Base-by-base conservation (phyloP, 2,113 vertebrate species). In the Eolophus roseicapilla region DNA sequence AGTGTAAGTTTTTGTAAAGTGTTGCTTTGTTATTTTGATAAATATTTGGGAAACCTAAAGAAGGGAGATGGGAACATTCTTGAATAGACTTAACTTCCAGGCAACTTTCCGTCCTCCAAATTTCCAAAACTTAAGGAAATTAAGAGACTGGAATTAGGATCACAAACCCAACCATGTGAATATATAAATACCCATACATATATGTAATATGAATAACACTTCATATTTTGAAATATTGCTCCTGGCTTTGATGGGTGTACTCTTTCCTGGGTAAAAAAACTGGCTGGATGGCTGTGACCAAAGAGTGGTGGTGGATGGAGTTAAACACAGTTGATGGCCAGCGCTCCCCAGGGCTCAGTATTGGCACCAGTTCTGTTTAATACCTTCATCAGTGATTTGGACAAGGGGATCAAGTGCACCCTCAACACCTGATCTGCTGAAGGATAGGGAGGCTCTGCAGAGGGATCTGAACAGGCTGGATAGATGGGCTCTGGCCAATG, bases 151-250 rank as follows among this genome's bases (percentile, higher is more conserved):
- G 52, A 49, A 79, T 85, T 21, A 70, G 44, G 20, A 67, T 73
- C 53, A 74, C n/a, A 88, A 78, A 62, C 29, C 28, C 19, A 60
- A 28, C 10, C 29, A 14, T 11, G 77, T n/a, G 33, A n/a, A 20
- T 23, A 21, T n/a, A n/a, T 59, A 59, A 59, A 20, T 23, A 59
- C 20, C n/a, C 55, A 59, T n/a, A n/a, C 33, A n/a, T n/a, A 23
- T 20, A n/a, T n/a, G 33, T 23, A 70, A 19, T 37, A 43, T 0
- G 0, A 77, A 7, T 14, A 83, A 11, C 20, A 25, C 70, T 79
- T 82, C 10, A 8, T 74, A 59, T 63, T 88, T 90, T 90, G 27
- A 18, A 62, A 53, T 27, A 41, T 13, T 29, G 82, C 5, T 62
- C 29, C 41, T 35, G 46, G 17, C 20, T 47, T 53, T 14, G 52